Percentiles rank a stretch among this genome's conserved stretches.
Conservation (phyloP, 2,888 invertebrate genomes). For the Hypomecis punctinalis region DNA sequence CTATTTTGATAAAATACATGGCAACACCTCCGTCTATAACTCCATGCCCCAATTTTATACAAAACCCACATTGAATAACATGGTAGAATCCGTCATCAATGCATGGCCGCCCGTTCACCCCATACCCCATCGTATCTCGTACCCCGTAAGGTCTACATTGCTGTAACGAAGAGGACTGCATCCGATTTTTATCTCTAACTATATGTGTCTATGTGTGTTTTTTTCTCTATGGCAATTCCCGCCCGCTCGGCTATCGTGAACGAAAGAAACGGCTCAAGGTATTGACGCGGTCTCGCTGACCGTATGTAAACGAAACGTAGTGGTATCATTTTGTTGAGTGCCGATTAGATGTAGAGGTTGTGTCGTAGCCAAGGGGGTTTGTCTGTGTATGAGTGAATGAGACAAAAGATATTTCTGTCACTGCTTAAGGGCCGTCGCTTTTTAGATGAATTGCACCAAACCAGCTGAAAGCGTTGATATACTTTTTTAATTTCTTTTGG, state of each 20-base stretch:
- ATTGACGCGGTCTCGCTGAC: conserved; percentile 56
- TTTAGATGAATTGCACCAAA: neutral
- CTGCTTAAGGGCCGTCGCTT: conserved; percentile 8
- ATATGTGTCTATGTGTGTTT: conserved; percentile 88
- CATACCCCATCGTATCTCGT: conserved; percentile 62
- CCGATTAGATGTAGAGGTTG: conserved; percentile 79
- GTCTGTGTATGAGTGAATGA: conserved; percentile 72
- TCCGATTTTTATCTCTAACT: conserved; percentile 84
- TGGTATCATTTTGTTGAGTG: conserved; percentile 73
- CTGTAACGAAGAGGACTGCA: conserved; percentile 76
- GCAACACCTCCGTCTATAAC: conserved; percentile 14
- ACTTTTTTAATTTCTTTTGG: too few species aligned
- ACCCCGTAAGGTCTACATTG: conserved; percentile 57
- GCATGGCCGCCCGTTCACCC: conserved; percentile 66
- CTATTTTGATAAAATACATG: neutral
- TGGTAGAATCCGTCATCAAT: conserved; percentile 49
- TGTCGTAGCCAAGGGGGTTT: conserved; percentile 85
- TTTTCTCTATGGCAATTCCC: conserved; percentile 90
- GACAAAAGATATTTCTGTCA: conserved; percentile 67
- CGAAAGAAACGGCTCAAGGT: conserved; percentile 86
- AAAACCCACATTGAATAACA: conserved; percentile 27
- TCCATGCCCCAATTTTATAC: conserved; percentile 6
- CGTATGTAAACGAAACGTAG: conserved; percentile 63
- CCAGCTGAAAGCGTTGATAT: neutral
- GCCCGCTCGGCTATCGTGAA: conserved; percentile 86